Base-by-base conservation (phyloP, 1,140 invertebrate species). In the Caenorhabditis tropicalis region DNA sequence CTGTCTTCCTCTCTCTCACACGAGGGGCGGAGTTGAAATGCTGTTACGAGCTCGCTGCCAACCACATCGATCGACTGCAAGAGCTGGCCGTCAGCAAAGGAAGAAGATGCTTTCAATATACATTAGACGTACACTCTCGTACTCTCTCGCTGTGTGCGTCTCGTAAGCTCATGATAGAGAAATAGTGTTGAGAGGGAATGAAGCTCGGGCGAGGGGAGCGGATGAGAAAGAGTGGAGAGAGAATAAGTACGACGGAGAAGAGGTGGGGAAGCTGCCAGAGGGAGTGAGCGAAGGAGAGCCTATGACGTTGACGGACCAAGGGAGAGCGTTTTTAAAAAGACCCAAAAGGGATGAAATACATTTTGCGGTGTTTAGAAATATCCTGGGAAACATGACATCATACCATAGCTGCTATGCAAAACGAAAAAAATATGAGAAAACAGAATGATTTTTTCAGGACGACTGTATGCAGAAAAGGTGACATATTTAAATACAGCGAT, bases 251-350 rank as follows among this genome's bases (percentile, higher is more conserved):
- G 79, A 29, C 16, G 74, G 74, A 19, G 48, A 81, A 29, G 27
- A 39, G 51, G 46, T 51, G 24, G 79, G 79, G 33, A 36, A 49
- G 48, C 27, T 51, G 79, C 21, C 46, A 74, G 48, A 27, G 24
- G 24, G 24, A 15, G 79, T 51, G 79, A 51, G 43, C n/a, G n/a
- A n/a, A 21, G 29, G 74, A 51, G 79, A 80, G 79, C 60, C 65
- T 74, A 74, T 74, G 65, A 74, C 65, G 65, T 74, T 43, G 65
- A 74, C 29, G 65, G 65, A 74, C 65, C 65, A 74, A 74, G 65
- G 43, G 24, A 43, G 65, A 74, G 36, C 65, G 65, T 74, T 74
- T 43, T 46, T 24, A 43, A 43, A 43, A 24, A 29, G 43, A 24
- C 12, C 65, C 36, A 74, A 74, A 31, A 19, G 36, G 65, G 36